A percentile compares a stretch with the other conserved stretches of the same genome.
These are phyloP conservation scores for Melolontha melolontha DNA, from an alignment of 2,888 invertebrate genomes.

Conservation along the genomic window DNA sequence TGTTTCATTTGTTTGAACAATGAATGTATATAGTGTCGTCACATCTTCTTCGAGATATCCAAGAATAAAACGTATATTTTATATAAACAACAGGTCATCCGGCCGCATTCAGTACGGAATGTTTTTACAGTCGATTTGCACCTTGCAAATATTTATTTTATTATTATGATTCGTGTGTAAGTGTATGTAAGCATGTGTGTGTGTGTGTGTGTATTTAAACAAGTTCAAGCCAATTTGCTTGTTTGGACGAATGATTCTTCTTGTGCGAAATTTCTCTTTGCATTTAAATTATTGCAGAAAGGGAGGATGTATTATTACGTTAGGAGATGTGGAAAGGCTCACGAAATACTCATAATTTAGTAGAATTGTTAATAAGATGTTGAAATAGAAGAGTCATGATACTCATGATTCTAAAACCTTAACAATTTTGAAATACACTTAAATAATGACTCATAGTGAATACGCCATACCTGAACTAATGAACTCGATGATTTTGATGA, in stretches of 20 bases:
- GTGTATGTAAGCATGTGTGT: too few species aligned
- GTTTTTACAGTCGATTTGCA: constrained; percentile 31
- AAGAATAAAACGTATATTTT: constrained; percentile 19
- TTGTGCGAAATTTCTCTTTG: constrained; percentile 30
- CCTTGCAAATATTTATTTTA: constrained; percentile 35
- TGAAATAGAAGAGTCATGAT: too few species aligned
- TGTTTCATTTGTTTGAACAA: constrained; percentile 32
- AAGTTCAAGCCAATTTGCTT: constrained; percentile 20
- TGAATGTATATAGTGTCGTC: constrained; percentile 16
- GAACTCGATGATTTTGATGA: too few species aligned
- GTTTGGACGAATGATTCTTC: neutral
- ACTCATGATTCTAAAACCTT: too few species aligned
- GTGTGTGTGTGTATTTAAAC: constrained; percentile 12
- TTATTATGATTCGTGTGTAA: constrained; percentile 7
- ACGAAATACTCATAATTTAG: too few species aligned
- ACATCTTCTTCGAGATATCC: constrained; percentile 21
- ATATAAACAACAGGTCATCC: constrained; percentile 20
- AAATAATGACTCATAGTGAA: too few species aligned
- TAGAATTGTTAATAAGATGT: too few species aligned
- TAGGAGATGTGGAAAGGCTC: too few species aligned
- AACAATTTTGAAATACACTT: too few species aligned
- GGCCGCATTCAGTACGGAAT: neutral
- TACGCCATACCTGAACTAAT: too few species aligned
- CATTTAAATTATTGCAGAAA: neutral
- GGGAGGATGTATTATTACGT: too few species aligned